Evolutionary conservation across 2,888 invertebrate species (phyloP).

Genomic region (Drosophila villosipedis): DNA sequence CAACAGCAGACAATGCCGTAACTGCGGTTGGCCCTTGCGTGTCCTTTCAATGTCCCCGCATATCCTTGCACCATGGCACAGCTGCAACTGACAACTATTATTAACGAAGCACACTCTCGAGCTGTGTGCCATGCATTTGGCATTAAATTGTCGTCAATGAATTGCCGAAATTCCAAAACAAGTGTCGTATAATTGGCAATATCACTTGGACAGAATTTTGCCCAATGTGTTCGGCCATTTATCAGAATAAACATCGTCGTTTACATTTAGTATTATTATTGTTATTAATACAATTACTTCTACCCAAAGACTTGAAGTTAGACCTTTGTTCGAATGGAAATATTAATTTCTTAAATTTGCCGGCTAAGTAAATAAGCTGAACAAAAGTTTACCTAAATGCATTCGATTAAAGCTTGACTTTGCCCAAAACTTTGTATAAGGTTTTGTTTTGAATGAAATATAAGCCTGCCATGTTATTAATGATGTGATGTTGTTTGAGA

Average conservation of each 20-base stretch:
- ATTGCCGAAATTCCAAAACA: constrained; percentile 40
- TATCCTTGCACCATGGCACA: constrained; percentile 34
- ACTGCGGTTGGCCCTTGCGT: constrained; percentile 31
- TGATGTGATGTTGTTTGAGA: constrained; percentile 11
- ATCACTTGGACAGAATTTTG: background rate
- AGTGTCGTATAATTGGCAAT: constrained; percentile 39
- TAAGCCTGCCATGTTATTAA: constrained; percentile 9
- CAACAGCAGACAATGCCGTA: constrained; percentile 27
- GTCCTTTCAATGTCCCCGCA: constrained; percentile 13
- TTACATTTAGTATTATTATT: constrained; percentile 38
- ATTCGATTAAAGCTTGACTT: background rate
- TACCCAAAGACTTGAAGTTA: background rate
- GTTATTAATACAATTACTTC: background rate
- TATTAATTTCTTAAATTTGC: background rate
- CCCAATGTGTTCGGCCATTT: background rate
- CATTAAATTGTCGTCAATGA: constrained; percentile 56
- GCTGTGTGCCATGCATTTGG: constrained; percentile 43
- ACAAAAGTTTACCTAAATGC: background rate
- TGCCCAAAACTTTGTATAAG: background rate
- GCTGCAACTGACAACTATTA: constrained; percentile 72
- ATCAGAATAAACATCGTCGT: background rate
- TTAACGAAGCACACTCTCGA: constrained; percentile 33
- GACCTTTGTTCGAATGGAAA: background rate
- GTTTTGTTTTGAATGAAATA: background rate
- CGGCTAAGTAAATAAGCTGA: background rate